Conservation (phyloP, 2,888 invertebrate species). For the Trisateles emortualis region DNA sequence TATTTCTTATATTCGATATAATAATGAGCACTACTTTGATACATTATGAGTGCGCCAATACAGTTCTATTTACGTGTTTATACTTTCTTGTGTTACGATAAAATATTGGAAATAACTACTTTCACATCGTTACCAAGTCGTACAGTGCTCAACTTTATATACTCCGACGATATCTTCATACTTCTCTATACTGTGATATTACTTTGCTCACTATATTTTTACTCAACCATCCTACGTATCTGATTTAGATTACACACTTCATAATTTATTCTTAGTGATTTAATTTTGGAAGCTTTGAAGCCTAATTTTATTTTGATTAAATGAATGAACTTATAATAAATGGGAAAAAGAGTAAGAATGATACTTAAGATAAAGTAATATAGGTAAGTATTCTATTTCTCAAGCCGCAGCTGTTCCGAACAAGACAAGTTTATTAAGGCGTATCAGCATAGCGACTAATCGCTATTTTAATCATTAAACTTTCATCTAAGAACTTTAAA, state of each 20-base stretch:
- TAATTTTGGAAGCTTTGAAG: conserved; percentile 39
- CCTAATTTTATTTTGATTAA: conserved; percentile 29
- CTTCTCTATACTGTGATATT: conserved; percentile 30
- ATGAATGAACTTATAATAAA: conserved; percentile 32
- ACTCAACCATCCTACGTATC: conserved; percentile 21
- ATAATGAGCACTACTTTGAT: conserved; percentile 47
- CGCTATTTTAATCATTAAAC: conserved; percentile 63
- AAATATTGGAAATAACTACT: conserved; percentile 39
- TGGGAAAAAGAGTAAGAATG: conserved; percentile 29
- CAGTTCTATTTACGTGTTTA: conserved; percentile 50
- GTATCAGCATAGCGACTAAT: conserved; percentile 68
- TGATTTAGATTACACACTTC: conserved; percentile 31
- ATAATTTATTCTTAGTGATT: conserved; percentile 28
- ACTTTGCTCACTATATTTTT: conserved; percentile 22
- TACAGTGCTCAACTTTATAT: conserved; percentile 27
- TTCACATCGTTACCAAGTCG: conserved; percentile 31
- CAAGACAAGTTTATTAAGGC: conserved; percentile 65
- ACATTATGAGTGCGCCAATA: conserved; percentile 53
- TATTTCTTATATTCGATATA: conserved; percentile 41
- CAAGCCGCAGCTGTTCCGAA: conserved; percentile 68
- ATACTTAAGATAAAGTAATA: conserved; percentile 33
- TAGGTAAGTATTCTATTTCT: conserved; percentile 38
- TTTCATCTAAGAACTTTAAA: conserved; percentile 75
- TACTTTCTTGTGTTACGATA: conserved; percentile 35
- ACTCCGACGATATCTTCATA: conserved; percentile 28